A percentile compares a stretch with the other conserved stretches of the same genome.
These are phyloP conservation scores for Sebastes aleutianus DNA, from an alignment of 2,797 vertebrate species.

Conservation along the genomic window DNA sequence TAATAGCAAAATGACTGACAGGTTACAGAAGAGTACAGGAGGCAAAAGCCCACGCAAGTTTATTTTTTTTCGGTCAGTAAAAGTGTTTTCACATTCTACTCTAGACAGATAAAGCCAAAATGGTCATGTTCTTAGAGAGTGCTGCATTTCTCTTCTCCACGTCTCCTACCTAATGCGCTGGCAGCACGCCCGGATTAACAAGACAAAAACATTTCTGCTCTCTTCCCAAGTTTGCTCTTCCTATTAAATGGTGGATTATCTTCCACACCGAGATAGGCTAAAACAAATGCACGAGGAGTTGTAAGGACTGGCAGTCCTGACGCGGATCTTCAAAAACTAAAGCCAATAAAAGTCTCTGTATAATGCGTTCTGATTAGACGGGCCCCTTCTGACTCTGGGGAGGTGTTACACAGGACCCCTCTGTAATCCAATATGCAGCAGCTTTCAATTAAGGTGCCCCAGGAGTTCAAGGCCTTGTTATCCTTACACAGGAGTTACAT, in stretches of 20 bases:
- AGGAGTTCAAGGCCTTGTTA: slow-evolving; percentile 59
- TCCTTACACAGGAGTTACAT: slow-evolving; percentile 62
- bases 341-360: slow-evolving; percentile 27
- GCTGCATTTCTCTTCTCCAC: slow-evolving; percentile 66
- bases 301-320: neutral
- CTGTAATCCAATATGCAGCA: slow-evolving; percentile 71
- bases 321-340: neutral
- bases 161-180: slow-evolving; percentile 68
- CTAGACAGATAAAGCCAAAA: slow-evolving; percentile 46
- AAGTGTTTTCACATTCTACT: slow-evolving; percentile 50
- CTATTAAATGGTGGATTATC: slow-evolving; percentile 16
- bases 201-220: slow-evolving; percentile 61
- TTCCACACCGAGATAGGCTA: slow-evolving; percentile 10
- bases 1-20: neutral
- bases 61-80: neutral
- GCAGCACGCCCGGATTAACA: slow-evolving; percentile 64
- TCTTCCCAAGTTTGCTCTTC: slow-evolving; percentile 35
- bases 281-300: slow-evolving; percentile 2
- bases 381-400: slow-evolving; percentile 36
- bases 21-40: neutral
- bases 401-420: slow-evolving; percentile 59
- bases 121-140: slow-evolving; percentile 55
- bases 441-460: slow-evolving; percentile 71
- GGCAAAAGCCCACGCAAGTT: neutral
- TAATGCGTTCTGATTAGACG: slow-evolving; percentile 51